A percentile compares a stretch with the other conserved stretches of the same genome.
Evolutionary conservation across 2,888 invertebrate species (phyloP).

Genomic region (Apamea monoglypha): DNA sequence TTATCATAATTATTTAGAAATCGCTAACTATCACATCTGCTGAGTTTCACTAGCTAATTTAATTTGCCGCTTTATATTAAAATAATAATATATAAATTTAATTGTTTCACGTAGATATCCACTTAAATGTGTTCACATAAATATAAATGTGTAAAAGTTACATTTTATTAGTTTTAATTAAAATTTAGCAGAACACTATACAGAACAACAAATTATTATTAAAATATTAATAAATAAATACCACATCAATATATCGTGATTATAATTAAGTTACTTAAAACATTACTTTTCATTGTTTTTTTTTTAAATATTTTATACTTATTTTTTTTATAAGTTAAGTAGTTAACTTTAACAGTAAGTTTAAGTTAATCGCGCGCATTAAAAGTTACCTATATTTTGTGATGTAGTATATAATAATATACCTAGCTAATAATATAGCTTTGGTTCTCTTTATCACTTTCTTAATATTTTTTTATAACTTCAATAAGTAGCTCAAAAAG

Average conservation of each 20-base stretch:
- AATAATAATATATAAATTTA: neutral
- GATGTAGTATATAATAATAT: conserved; percentile 45
- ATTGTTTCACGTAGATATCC: conserved; percentile 46
- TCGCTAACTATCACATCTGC: neutral
- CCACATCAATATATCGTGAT: conserved; percentile 69
- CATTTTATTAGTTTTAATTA: conserved; percentile 3
- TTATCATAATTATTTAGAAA: no score
- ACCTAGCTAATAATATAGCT: conserved; percentile 13
- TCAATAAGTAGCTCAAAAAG: neutral
- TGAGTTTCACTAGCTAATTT: neutral
- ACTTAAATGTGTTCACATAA: conserved; percentile 49
- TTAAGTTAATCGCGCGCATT: conserved; percentile 62
- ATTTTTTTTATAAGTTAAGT: neutral
- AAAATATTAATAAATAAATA: conserved; percentile 26
- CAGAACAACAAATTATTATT: conserved; percentile 30
- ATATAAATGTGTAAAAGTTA: conserved; percentile 13
- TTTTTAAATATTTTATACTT: conserved; percentile 22
- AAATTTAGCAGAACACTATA: neutral
- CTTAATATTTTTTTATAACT: neutral
- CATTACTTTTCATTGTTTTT: neutral
- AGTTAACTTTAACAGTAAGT: conserved; percentile 21
- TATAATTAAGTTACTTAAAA: conserved; percentile 59
- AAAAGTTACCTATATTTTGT: conserved; percentile 67
- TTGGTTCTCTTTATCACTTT: conserved; percentile 1
- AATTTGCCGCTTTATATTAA: neutral